phyloP scores from a whole-genome alignment of 1,140 invertebrate species.

The Helicoverpa zea region DNA sequence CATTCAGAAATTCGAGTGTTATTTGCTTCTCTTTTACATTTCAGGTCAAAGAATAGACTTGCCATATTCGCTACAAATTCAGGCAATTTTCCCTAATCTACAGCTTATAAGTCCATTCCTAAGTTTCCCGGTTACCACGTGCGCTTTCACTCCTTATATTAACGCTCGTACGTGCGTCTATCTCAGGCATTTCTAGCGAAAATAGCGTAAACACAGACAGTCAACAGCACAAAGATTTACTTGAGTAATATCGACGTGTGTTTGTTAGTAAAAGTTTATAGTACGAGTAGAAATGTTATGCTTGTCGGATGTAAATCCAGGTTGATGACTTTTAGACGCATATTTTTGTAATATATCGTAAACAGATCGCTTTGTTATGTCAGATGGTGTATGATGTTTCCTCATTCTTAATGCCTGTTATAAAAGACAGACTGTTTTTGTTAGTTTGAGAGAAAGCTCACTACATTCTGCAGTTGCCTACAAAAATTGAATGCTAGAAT shows the following conservation, averaged over 20 bases:
- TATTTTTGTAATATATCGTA: background rate
- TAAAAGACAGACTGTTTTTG: too few species aligned
- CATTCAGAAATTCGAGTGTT: too few species aligned
- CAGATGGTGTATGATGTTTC: background rate
- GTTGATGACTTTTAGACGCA: background rate
- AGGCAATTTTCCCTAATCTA: too few species aligned
- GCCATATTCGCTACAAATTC: too few species aligned
- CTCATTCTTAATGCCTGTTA: background rate
- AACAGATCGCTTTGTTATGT: background rate
- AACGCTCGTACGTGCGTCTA: slow-evolving; percentile 19
- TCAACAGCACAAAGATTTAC: slow-evolving; percentile 8
- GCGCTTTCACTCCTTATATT: background rate
- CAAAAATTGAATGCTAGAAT: too few species aligned
- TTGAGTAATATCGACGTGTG: slow-evolving; percentile 1
- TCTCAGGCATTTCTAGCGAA: background rate
- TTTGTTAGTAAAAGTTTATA: slow-evolving; percentile 7
- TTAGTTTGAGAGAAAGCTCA: too few species aligned
- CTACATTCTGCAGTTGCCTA: too few species aligned
- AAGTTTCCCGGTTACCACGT: too few species aligned
- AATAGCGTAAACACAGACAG: slow-evolving; percentile 16
- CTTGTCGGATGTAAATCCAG: background rate
- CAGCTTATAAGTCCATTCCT: too few species aligned
- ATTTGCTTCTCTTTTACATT: too few species aligned
- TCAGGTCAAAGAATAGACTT: too few species aligned
- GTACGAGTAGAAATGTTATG: background rate